These are phyloP conservation scores for Rhodophaea formosa DNA, from an alignment of 2,888 invertebrate genomes.

Conservation along the genomic window DNA sequence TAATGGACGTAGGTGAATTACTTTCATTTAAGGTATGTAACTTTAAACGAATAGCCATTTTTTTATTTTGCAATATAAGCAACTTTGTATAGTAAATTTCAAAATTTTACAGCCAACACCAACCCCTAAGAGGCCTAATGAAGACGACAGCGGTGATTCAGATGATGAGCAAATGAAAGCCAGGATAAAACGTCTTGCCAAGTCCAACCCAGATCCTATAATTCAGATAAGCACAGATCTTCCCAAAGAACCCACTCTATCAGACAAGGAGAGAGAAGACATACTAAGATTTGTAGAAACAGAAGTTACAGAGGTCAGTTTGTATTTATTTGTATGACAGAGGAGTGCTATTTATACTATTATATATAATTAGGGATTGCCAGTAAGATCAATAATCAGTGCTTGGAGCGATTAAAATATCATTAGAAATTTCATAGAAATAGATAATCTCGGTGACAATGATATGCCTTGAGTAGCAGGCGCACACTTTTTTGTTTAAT, in stretches of 20 bases:
- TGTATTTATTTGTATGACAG: constrained; percentile 1
- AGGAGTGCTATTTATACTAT: neutral
- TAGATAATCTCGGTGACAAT: too few species aligned
- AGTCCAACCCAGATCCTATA: constrained; percentile 66
- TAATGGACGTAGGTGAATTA: constrained; percentile 75
- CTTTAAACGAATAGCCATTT: neutral
- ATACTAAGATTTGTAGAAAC: constrained; percentile 92
- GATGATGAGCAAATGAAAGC: constrained; percentile 84
- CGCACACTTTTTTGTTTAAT: too few species aligned
- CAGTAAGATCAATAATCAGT: neutral
- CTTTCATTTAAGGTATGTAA: constrained; percentile 71
- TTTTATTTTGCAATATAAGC: neutral
- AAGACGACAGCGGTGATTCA: constrained; percentile 85
- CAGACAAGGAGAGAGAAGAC: constrained; percentile 88
- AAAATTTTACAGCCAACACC: constrained; percentile 85
- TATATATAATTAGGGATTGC: neutral
- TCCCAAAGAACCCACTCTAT: constrained; percentile 82
- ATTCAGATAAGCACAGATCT: constrained; percentile 68
- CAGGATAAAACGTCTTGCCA: constrained; percentile 82
- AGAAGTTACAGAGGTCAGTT: constrained; percentile 86
- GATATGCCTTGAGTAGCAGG: too few species aligned
- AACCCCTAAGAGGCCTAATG: constrained; percentile 87
- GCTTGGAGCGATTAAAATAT: neutral
- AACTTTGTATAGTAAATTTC: neutral
- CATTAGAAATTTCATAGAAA: too few species aligned